A percentile compares a stretch with the other conserved stretches of the same genome.
These are phyloP conservation scores for Drosophila sp. DNA, from an alignment of 1,140 invertebrate genomes.

Conservation along the genomic window DNA sequence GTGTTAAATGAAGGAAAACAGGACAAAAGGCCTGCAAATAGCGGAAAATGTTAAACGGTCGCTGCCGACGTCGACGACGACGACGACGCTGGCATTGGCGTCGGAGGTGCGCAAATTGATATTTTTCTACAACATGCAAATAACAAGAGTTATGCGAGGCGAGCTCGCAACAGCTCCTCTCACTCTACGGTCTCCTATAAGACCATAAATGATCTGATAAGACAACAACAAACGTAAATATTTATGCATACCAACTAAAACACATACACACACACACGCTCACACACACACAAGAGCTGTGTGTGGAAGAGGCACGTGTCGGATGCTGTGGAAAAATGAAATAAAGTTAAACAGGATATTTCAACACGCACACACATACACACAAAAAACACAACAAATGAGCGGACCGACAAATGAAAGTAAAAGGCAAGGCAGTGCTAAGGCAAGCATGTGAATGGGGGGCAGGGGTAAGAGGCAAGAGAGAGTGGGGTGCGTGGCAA, in stretches of 20 bases:
- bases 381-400: slow-evolving; percentile 61
- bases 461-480: not conserved
- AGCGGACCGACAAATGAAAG: slow-evolving; percentile 70
- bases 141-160: slow-evolving; percentile 74
- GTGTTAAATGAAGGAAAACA: slow-evolving; percentile 70
- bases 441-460: not conserved
- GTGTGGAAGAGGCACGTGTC: slow-evolving; percentile 66
- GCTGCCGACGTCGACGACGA: slow-evolving; percentile 27
- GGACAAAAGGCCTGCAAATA: slow-evolving; percentile 77
- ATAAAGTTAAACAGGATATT: slow-evolving; percentile 83
- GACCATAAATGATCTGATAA: slow-evolving; percentile 81
- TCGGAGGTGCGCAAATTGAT: slow-evolving; percentile 81
- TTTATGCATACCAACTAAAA: slow-evolving; percentile 81
- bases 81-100: slow-evolving; percentile 31
- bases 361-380: slow-evolving; percentile 69
- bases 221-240: slow-evolving; percentile 82
- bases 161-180: slow-evolving; percentile 21
- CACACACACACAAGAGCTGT: not conserved
- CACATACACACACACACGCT: slow-evolving; percentile 45
- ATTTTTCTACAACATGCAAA: slow-evolving; percentile 83
- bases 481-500: slow-evolving; percentile 44
- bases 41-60: slow-evolving; percentile 80
- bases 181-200: not conserved
- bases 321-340: slow-evolving; percentile 81
- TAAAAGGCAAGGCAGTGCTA: slow-evolving; percentile 50